phyloP scores from a whole-genome alignment of 2,113 vertebrate species.

The Pygathrix nemaeus region DNA sequence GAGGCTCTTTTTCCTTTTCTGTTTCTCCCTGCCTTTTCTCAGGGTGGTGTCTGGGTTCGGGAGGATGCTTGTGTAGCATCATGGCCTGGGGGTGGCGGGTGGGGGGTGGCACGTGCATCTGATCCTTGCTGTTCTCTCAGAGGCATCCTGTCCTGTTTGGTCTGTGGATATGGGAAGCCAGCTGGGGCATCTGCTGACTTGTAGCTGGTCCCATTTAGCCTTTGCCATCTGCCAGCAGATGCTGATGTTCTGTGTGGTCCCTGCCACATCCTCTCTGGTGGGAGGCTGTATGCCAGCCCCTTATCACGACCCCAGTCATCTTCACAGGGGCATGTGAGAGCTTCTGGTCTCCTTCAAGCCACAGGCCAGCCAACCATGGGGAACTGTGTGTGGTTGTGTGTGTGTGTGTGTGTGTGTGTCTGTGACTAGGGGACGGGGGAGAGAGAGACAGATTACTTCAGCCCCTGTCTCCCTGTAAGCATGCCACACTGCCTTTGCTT shows the following conservation, averaged over 20 bases:
- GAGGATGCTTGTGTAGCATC: neutral
- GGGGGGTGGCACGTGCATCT: neutral
- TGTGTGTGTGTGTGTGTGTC: neutral
- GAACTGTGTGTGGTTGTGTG: neutral
- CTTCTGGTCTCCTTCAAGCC: neutral
- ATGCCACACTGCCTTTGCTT: neutral
- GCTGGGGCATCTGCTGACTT: neutral
- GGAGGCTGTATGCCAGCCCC: neutral
- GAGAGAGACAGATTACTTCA: neutral
- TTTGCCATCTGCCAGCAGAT: neutral
- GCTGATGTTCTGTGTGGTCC: neutral
- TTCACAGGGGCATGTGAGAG: neutral
- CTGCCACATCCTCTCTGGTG: neutral
- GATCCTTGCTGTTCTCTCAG: neutral
- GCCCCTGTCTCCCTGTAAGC: neutral
- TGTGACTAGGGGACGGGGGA: neutral
- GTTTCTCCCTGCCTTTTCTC: neutral
- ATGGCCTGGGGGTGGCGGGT: neutral
- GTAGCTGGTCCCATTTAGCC: neutral
- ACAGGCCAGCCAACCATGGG: neutral
- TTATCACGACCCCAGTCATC: neutral
- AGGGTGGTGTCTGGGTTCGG: neutral
- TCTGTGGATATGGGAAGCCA: neutral
- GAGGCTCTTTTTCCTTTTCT: neutral
- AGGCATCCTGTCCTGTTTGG: neutral